Evolutionary conservation across 2,888 invertebrate species (phyloP), one percentile per base, ranked within the genome.

Genomic region (Orthonevra nobilis): DNA sequence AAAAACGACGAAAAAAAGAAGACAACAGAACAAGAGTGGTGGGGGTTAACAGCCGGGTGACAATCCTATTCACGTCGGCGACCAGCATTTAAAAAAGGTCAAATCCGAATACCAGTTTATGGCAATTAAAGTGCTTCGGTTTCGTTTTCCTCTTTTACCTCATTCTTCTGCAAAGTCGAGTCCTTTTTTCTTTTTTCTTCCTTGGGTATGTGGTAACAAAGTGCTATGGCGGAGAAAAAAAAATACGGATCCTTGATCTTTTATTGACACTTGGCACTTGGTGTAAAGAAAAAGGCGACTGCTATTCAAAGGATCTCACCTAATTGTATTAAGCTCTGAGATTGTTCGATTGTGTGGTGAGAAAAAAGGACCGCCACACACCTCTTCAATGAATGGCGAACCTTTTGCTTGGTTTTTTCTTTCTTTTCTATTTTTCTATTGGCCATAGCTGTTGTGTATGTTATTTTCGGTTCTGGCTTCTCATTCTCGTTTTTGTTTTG

Each of bases 21-120:
- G n/a, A n/a, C n/a, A n/a, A n/a, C n/a, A n/a, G n/a, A 4, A 17
- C 6, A 15, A 34, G 6, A 14, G 6, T 38, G 9, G 19, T 54
- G 15, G 28, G 17, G 26, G 12, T 9, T 17, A 32, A 30, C 12
- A 30, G 34, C 6, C 40, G 63, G 26, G 14, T 28, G 58, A 48
- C 40, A 48, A 58, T 58, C 46, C 40, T 26, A 58, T 58, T 60
- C 48, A 64, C 50, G 34, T 70, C 30, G 58, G 58, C 48, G 77
- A 77, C 77, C 72, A 64, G 60, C 58, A 77, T 72, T 77, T 77
- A 64, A 72, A 77, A 77, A 70, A 72, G 77, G 77, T 77, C 64
- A 77, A 77, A 77, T 64, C 64, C 32, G 60, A 64, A 72, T 66
- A 60, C 72, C 77, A 77, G 77, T 77, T 77, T 77, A 77, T 58